Evolutionary conservation across 92 coral and sea anemone genomes (phyloP), one percentile per base, ranked within the genome.

Genomic region (Paramuricea clavata): DNA sequence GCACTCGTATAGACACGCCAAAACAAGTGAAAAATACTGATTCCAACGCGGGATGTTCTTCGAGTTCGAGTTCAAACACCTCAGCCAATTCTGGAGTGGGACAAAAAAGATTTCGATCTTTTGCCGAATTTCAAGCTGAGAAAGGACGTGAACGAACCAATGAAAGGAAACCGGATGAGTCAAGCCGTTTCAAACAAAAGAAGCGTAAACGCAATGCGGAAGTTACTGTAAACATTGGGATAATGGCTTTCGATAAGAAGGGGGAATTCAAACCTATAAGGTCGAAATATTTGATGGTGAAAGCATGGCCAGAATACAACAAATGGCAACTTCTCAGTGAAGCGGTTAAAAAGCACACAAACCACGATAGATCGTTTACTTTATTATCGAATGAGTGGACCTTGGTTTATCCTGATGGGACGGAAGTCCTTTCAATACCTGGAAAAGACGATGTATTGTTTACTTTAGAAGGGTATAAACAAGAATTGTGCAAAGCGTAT

Each of bases 281-380:
- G n/a, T n/a, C n/a, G n/a, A n/a, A n/a, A n/a, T n/a, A 69, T n/a
- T 41, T 69, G 22, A 69, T 69, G 44, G 76, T 69, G 30, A 69
- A 69, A 19, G 25, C 43, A 69, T 32, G 2, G 44, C 76, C 76
- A 19, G 76, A 28, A 13, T 69, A 1, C 44, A 69, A 69, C 44
- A 69, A 69, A 33, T 69, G 47, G 76, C 15, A 69, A 69, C 76
- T 69, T 69, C 15, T 32, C 19, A 69, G 76, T 41, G 76, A 69
- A 69, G 76, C 44, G 44, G 76, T 69, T 11, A 69, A 69, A 34
- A 69, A 69, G 44, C 76, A 69, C 44, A n/a, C 76, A 9, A 69
- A 69, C 21, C 76, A 69, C 22, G 76, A 69, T 33, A 28, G 76
- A 41, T 69, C 44, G 30, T 69, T 69, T 35, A 52, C 61, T 17